Evolutionary conservation across 92 coral and sea anemone species (phyloP), one percentile per base, ranked within the genome.

Genomic region (Bergia sp.): DNA sequence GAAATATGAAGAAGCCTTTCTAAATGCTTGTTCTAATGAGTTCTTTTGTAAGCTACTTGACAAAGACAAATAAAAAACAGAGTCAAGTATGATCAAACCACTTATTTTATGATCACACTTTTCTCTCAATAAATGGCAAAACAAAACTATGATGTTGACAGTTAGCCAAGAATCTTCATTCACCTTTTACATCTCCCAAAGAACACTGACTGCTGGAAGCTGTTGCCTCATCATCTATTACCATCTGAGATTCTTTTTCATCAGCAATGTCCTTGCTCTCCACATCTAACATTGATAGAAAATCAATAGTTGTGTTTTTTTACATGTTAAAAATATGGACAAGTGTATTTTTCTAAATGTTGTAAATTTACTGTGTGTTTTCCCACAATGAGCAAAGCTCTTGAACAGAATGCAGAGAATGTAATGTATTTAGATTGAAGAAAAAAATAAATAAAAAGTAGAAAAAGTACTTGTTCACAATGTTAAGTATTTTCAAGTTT

Each of bases 81-180:
- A 29, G 76, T 72, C 76, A 72, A 72, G 76, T 72, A 72, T 72
- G 29, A 72, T 72, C 29, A 72, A 72, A 72, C 29, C 29, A 72
- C 76, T 72, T 37, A 72, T 72, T 5, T n/a, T 18, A 72, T 18
- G n/a, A 29, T 72, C 76, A 72, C 76, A 72, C n/a, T 72, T 72
- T 72, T 72, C 76, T 72, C 76, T 72, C 76, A 72, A 72, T 72
- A 72, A 18, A 72, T 29, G 41, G 76, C 76, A 72, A 72, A 72
- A 72, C 40, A n/a, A 72, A 72, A 72, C 76, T 72, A 29, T 72
- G 76, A 72, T 67, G 73, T 67, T 67, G 29, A 29, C 76, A 72
- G 76, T 72, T n/a, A 72, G 76, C 76, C 76, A 72, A 72, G 13
- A 72, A 18, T 29, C 76, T 72, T 72, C 42, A 72, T 72, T 72